Evolutionary conservation across 2,888 invertebrate genomes (phyloP).

Genomic region (Campoplex capitator): DNA sequence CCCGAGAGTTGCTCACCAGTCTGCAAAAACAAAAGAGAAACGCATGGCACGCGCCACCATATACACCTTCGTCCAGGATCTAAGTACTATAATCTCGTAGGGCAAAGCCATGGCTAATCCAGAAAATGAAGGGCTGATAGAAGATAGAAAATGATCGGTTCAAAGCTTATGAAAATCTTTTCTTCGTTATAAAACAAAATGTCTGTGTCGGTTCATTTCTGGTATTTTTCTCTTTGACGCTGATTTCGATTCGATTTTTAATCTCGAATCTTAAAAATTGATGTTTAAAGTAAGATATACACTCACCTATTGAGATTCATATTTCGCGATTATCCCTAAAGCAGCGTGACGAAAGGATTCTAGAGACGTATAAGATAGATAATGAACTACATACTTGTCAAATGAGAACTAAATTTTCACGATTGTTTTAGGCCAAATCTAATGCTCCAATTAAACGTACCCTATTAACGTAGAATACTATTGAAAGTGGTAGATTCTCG

Average conservation of each 20-base stretch:
- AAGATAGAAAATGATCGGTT: background rate
- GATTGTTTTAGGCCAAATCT: no score
- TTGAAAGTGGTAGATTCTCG: no score
- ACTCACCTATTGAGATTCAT: constrained; percentile 21
- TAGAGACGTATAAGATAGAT: background rate
- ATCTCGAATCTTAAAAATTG: background rate
- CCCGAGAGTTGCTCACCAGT: constrained; percentile 79
- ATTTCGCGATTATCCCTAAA: background rate
- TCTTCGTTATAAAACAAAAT: background rate
- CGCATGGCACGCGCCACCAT: constrained; percentile 79
- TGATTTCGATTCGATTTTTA: no score
- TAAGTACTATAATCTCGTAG: constrained; percentile 40
- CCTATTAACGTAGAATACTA: no score
- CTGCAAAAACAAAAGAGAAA: constrained; percentile 83
- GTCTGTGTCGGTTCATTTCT: no score
- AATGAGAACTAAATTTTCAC: no score
- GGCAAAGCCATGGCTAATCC: constrained; percentile 8
- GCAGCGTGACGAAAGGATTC: background rate
- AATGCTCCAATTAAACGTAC: no score
- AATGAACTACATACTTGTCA: no score
- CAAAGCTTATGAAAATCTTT: background rate
- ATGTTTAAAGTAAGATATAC: background rate
- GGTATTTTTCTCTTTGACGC: no score
- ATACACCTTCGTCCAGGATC: constrained; percentile 60
- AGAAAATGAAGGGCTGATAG: background rate